phyloP scores from a whole-genome alignment of 2,797 vertebrate species.

The Muscicapa striata region DNA sequence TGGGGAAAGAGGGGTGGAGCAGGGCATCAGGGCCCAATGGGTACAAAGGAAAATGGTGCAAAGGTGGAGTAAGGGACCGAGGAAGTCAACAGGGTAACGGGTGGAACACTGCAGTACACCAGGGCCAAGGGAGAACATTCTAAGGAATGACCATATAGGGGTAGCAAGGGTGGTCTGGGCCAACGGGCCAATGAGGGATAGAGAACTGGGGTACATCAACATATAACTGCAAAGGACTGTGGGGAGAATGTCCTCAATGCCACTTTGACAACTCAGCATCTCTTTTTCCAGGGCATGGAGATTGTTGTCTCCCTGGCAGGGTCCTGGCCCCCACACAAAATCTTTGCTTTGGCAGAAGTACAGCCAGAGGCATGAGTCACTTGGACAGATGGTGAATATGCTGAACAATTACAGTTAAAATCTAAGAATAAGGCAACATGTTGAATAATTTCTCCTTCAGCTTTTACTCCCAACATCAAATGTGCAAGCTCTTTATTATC shows the following conservation, averaged over 20 bases:
- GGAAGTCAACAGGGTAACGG: background rate
- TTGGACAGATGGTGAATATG: constrained; percentile 1
- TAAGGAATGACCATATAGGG: background rate
- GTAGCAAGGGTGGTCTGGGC: background rate
- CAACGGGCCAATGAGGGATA: background rate
- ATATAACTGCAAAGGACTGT: background rate
- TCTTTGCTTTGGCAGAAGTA: constrained; percentile 8
- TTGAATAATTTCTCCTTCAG: constrained; percentile 12
- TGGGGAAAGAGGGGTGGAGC: background rate
- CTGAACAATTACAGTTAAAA: constrained; percentile 27
- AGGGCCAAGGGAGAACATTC: background rate
- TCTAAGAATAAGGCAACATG: background rate
- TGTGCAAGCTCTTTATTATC: background rate
- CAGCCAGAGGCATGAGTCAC: constrained; percentile 21
- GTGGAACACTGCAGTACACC: background rate
- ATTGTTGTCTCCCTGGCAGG: background rate
- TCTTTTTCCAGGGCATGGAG: background rate
- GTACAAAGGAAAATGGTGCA: background rate
- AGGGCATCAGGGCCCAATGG: background rate
- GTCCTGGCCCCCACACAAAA: background rate
- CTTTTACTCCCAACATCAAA: background rate
- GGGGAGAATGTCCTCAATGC: background rate
- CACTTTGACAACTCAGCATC: background rate
- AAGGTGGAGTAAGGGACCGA: background rate
- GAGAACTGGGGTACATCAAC: background rate